These are phyloP conservation scores for Petrocephalus sullivani DNA, from an alignment of 2,797 vertebrate species.

Conservation along the genomic window DNA sequence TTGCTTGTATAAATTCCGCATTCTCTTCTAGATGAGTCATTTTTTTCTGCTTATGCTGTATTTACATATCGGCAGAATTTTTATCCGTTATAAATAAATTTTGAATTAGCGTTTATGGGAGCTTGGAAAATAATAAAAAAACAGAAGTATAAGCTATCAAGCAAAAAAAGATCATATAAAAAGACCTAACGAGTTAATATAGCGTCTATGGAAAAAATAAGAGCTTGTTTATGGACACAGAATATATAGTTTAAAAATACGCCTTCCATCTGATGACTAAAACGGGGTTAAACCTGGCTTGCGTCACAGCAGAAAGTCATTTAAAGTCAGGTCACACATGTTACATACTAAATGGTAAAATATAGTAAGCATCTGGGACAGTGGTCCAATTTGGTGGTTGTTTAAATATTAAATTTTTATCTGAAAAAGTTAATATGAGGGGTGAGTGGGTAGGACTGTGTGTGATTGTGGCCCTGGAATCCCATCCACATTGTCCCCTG, in stretches of 20 bases:
- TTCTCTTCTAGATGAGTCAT: not conserved
- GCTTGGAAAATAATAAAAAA: not conserved
- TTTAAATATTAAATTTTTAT: not conserved
- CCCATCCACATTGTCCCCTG: too few species aligned
- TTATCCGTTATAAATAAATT: not conserved
- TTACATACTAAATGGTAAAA: not conserved
- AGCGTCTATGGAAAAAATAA: not conserved
- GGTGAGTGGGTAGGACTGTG: not conserved
- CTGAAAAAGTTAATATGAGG: not conserved
- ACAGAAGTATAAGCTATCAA: not conserved
- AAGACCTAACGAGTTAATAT: not conserved
- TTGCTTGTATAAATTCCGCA: not conserved
- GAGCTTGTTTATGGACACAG: not conserved
- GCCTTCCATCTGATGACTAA: not conserved
- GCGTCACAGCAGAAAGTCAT: not conserved
- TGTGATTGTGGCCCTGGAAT: not conserved
- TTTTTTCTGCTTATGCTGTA: not conserved
- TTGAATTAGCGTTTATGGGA: not conserved
- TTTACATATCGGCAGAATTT: not conserved
- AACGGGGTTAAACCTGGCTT: not conserved
- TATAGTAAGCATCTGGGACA: not conserved
- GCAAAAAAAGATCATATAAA: not conserved
- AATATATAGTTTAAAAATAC: not conserved
- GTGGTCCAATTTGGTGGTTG: not conserved
- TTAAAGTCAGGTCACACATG: not conserved